Base-by-base conservation (phyloP, 2,797 vertebrate genomes). In the Enteromius treurensis region DNA sequence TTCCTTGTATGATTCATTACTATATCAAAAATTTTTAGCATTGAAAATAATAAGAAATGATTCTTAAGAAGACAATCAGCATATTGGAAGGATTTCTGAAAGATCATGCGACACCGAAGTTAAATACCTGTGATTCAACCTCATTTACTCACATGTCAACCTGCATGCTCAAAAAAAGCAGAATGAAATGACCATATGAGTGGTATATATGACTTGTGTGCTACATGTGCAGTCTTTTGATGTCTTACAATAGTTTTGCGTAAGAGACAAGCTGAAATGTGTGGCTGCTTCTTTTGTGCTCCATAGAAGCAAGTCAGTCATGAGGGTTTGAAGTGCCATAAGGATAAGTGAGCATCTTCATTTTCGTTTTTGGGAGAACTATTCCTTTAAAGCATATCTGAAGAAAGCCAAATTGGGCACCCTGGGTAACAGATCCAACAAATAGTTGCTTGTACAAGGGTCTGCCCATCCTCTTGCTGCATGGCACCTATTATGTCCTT, bases 391-490 rank as follows among this genome's bases (percentile, higher is more conserved):
- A 67, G 62, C 10, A 58, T 15, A 58, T 68, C 17, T 45, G 23
- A 76, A 67, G 32, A 53, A 42, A 19, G 47, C 29, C 21, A 23
- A 55, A 37, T 70, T 14, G 47, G 29, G 29, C 62, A 64, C 29
- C 29, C 89, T 85, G 78, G 82, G 88, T 87, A 88, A 83, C 81
- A 65, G 85, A 87, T 79, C 84, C 85, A 88, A 86, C 88, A 87
- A 91, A 90, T 89, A 87, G 87, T 80, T 75, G 88, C 84, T 86
- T 84, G 84, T 85, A 90, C 90, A 86, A 88, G 84, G 84, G 70
- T 83, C 86, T 89, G 90, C 91, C 90, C 83, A 91, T 89, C 87
- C 49, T 88, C 91, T 90, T 83, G 87, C 80, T 15, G 47, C 34
- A 77, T 76, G 60, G 45, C 86, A 83, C 86, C 90, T 69, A 55